Base-by-base conservation (phyloP, 2,797 vertebrate genomes). In the Selene dorsalis region DNA sequence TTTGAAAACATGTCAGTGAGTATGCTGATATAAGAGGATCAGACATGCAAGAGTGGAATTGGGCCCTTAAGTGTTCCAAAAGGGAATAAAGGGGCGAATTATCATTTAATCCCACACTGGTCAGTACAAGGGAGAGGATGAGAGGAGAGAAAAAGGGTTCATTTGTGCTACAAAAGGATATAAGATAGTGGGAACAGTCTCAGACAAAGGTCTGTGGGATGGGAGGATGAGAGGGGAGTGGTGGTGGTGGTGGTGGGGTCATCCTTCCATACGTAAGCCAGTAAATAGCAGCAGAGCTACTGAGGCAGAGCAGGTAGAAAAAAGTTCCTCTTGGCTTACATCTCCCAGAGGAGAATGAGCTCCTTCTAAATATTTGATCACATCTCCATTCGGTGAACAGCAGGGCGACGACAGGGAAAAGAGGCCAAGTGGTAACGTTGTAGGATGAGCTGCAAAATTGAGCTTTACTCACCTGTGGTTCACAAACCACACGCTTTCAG, bases 1-100 rank as follows among this genome's bases (percentile, higher is more conserved):
- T 93, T 85, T 88, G 84, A 91, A 87, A 89, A 88, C 86, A 91
- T 84, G 85, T 89, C 90, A 85, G 88, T 72, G 84, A 88, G 77
- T 77, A 73, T 10, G 3, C 86, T 84, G 87, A 81, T 85, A 87
- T 94, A 94, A 94, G 93, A 92, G 93, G 93, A 94, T 95, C 88
- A 89, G 93, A 93, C 92, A 94, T 91, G 93, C 93, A 91, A 88
- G 88, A 93, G 87, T 89, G 93, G 90, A 93, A 88, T 85, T 82
- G 75, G 85, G 80, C 80, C 84, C 89, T 93, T 92, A 86, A 90
- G 82, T 83, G 73, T 91, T 89, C 82, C 89, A 87, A 88, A 89
- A 87, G 82, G 88, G 87, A 93, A 92, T 91, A 92, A 92, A 89
- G 84, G 84, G 84, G 65, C 10, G 73, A 93, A 91, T 93, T 92